Conservation (phyloP, 2,888 invertebrate genomes). For the Crossocerus cetratus region DNA sequence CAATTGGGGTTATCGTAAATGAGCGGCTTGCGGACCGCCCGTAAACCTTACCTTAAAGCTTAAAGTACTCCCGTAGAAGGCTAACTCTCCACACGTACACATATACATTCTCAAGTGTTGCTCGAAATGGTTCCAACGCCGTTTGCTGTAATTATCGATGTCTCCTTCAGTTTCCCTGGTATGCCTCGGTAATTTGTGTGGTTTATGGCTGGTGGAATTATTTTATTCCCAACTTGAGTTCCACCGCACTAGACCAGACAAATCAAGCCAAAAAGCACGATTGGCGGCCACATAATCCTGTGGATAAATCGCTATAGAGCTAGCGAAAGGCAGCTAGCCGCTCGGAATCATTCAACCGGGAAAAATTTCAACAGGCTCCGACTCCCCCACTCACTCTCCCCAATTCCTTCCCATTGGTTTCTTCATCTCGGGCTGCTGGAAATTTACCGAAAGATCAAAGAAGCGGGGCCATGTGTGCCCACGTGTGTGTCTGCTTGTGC, state of each 20-base stretch:
- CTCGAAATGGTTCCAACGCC: neutral
- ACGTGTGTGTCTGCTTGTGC: neutral
- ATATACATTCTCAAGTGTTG: neutral
- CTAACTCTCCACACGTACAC: slow-evolving; percentile 7
- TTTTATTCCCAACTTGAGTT: too few relatives aligned
- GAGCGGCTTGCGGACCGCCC: slow-evolving; percentile 31
- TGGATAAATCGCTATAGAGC: slow-evolving; percentile 27
- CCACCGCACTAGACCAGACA: too few relatives aligned
- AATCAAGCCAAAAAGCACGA: too few relatives aligned
- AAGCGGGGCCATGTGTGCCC: slow-evolving; percentile 25
- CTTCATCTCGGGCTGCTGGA: slow-evolving; percentile 38
- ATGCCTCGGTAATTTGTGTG: too few relatives aligned
- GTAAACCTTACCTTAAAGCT: slow-evolving; percentile 18
- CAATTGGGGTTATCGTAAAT: slow-evolving; percentile 28
- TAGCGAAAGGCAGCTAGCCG: slow-evolving; percentile 26
- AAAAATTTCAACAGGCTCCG: slow-evolving; percentile 40
- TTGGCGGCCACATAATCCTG: neutral
- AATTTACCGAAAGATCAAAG: slow-evolving; percentile 47
- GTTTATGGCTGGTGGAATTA: too few relatives aligned
- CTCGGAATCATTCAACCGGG: slow-evolving; percentile 24
- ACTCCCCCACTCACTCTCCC: neutral
- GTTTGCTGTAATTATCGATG: slow-evolving; percentile 4
- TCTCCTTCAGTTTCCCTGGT: neutral
- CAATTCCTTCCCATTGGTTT: slow-evolving; percentile 40
- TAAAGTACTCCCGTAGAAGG: slow-evolving; percentile 17